Base-by-base conservation (phyloP, 2,113 vertebrate species). In the Leptodactylus fuscus region DNA sequence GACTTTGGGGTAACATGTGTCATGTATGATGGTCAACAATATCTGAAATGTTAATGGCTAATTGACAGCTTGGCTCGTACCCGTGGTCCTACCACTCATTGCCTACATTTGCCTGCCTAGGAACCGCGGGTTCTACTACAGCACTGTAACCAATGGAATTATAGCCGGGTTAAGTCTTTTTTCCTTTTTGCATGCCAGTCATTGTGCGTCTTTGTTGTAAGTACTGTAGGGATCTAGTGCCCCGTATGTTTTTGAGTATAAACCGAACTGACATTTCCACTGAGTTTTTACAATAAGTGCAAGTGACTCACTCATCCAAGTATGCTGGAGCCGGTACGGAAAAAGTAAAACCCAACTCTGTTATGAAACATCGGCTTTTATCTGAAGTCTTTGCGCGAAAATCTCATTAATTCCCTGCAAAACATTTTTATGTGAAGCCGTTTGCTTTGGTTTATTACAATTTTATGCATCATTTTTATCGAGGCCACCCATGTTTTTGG, bases 401-500 rank as follows among this genome's bases (percentile, higher is more conserved):
- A 20, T 41, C 11, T 13, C 29, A 70, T 65, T 29, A 70, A 34
- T 67, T 81, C 79, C 8, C 16, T 7, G 29, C 44, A 51, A 70
- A 67, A n/a, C 44, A 11, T 24, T 60, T 80, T 80, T 60, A 62
- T 81, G 80, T 32, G 62, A 71, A 71, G 46, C 29, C 29, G 6
- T 38, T 69, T 53, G 9, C 46, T 44, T 38, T 22, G 46, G 29
- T 24, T 70, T 49, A 27, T 75, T 83, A 24, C 15, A 46, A 20
- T 27, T 38, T 74, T 24, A 41, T 60, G 70, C 70, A 60, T 60
- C 38, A 74, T 29, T 46, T 48, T 46, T 69, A 82, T 44, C 18
- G 18, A 74, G 81, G n/a, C 81, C 81, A 83, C 81, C 81, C 51
- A 60, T 55, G 36, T 83, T 74, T 75, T 13, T 53, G 29, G 27